phyloP scores from a whole-genome alignment of 1,140 invertebrate species.

The Lepeophtheirus salmonis region DNA sequence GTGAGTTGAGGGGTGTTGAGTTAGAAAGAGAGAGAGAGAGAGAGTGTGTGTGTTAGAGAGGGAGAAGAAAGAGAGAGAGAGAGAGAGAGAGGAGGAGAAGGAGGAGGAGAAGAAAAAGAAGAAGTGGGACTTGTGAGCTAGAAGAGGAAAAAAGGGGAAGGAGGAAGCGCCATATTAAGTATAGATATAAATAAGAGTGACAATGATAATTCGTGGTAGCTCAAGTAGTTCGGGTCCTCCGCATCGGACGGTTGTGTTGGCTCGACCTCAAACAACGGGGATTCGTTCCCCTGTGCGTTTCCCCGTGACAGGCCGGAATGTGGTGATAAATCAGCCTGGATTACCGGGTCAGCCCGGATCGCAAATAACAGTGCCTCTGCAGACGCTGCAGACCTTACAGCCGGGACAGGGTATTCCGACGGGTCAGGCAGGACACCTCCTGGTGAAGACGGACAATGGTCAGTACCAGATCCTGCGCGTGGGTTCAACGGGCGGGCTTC shows the following conservation, averaged over 20 bases:
- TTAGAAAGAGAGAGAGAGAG: neutral
- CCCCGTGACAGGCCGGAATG: constrained; percentile 1
- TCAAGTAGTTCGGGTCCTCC: neutral
- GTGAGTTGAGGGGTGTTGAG: neutral
- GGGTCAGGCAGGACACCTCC: constrained; percentile 59
- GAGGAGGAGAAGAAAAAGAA: neutral
- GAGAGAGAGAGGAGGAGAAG: neutral
- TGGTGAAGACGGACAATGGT: constrained; percentile 85
- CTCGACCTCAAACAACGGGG: neutral
- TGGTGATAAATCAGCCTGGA: constrained; percentile 11
- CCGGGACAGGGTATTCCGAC: constrained; percentile 56
- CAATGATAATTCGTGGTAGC: neutral
- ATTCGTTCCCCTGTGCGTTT: neutral
- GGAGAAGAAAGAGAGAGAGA: neutral
- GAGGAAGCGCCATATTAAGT: neutral
- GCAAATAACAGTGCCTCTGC: constrained; percentile 24
- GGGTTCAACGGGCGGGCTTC: constrained; percentile 33
- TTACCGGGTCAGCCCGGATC: constrained; percentile 8
- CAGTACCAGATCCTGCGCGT: constrained; percentile 75
- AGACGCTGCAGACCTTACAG: constrained; percentile 56
- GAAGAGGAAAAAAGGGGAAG: neutral
- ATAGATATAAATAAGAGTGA: too few species aligned
- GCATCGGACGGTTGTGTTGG: neutral
- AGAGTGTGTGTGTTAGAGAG: neutral
- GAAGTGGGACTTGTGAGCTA: too few species aligned